These are phyloP conservation scores for Eledone cirrhosa DNA, from an alignment of 2,888 invertebrate species.

Conservation along the genomic window DNA sequence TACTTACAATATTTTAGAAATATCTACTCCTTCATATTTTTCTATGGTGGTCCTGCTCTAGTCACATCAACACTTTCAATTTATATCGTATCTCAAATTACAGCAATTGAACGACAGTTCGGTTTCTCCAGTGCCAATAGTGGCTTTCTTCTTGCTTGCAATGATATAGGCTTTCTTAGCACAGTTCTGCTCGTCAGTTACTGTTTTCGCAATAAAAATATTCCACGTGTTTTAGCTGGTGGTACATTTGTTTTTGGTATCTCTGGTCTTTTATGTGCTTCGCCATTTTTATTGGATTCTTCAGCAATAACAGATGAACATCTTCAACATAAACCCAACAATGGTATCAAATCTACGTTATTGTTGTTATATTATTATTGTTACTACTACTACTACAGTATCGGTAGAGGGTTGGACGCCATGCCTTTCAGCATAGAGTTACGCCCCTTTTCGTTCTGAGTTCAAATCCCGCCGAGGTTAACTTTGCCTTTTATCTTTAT, in stretches of 20 bases:
- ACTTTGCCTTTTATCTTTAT: too few relatives aligned
- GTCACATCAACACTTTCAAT: conserved; percentile 43
- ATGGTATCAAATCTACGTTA: too few relatives aligned
- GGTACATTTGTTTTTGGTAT: conserved; percentile 45
- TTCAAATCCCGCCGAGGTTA: too few relatives aligned
- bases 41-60: conserved; percentile 41
- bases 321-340: too few relatives aligned
- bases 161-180: conserved; percentile 56
- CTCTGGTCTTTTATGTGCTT: conserved; percentile 46
- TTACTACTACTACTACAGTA: too few relatives aligned
- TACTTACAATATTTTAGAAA: conserved; percentile 40
- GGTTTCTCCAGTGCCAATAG: conserved; percentile 56
- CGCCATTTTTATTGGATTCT: conserved; percentile 35
- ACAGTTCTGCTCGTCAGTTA: conserved; percentile 45
- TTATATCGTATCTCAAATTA: conserved; percentile 51
- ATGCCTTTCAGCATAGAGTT: too few relatives aligned
- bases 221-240: conserved; percentile 44
- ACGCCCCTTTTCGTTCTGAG: too few relatives aligned
- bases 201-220: conserved; percentile 43
- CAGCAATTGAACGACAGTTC: conserved; percentile 56
- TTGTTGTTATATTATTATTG: too few relatives aligned
- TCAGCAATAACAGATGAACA: too few relatives aligned
- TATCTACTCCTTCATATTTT: conserved; percentile 42
- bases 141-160: conserved; percentile 55
- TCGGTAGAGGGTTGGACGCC: too few relatives aligned